A percentile compares a stretch with the other conserved stretches of the same genome.
Conservation (phyloP, 1,140 invertebrate species). For the Lucilia cuprina region DNA sequence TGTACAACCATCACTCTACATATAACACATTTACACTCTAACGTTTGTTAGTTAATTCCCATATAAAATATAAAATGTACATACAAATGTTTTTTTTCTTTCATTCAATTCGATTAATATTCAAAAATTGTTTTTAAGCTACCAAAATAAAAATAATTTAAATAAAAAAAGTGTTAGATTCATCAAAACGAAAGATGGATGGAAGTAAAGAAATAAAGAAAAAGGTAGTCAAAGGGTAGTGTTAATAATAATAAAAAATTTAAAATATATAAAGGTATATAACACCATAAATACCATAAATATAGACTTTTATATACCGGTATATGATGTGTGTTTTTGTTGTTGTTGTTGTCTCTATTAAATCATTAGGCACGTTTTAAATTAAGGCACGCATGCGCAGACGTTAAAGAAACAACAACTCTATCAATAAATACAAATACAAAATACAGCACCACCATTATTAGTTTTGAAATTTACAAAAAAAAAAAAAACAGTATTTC, state of each 20-base stretch:
- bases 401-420: not conserved
- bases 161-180: slow-evolving; percentile 26
- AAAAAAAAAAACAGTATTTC: too few relatives aligned
- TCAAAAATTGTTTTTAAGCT: slow-evolving; percentile 29
- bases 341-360: not conserved
- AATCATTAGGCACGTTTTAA: slow-evolving; percentile 40
- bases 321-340: not conserved
- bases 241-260: not conserved
- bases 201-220: not conserved
- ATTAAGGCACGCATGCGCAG: slow-evolving; percentile 41
- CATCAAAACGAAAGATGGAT: not conserved
- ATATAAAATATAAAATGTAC: not conserved
- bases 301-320: not conserved
- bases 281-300: slow-evolving; percentile 25
- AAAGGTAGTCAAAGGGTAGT: not conserved
- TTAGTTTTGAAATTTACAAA: not conserved
- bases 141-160: slow-evolving; percentile 26
- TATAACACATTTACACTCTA: not conserved
- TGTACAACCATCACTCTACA: not conserved
- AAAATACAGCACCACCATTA: not conserved
- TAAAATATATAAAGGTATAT: slow-evolving; percentile 18
- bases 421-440: not conserved
- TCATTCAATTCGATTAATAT: not conserved
- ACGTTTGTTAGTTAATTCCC: not conserved
- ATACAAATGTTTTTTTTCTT: not conserved